Base-by-base conservation (phyloP, 2,797 vertebrate genomes). In the Scolopax bukidnonensis region DNA sequence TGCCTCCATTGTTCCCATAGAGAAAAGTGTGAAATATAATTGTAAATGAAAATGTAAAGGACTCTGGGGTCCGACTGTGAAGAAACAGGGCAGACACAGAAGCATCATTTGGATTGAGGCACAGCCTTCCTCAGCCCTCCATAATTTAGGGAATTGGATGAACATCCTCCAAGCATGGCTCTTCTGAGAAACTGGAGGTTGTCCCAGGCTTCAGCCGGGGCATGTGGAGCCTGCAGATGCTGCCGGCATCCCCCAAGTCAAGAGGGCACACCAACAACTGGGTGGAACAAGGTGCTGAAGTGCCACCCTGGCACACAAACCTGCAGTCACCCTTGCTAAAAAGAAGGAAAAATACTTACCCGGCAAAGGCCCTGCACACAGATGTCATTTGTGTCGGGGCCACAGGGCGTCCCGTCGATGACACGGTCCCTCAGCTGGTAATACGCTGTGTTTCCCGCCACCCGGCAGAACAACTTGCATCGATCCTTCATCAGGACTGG, bases 391-490 rank as follows among this genome's bases (percentile, higher is more conserved):
- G 99, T 99, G 96, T 99, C 99, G 8, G 99, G 99, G 93, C 99
- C 98, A 14, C 99, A 99, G 3, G 99, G 99, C 0, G 99, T 99
- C 50, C 99, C 99, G 12, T 99, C 99, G 8, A 98, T 98, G 96
- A 99, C 99, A 64, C 99, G 98, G 97, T 99, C 99, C 98, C 99
- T 99, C 98, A 99, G 99, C 97, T 99, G 99, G 97, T 99, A 99
- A 96, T 99, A 99, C 33, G 99, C 99, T 0, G 99, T 99, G 97
- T 98, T 99, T 85, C 99, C 99, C 0, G 99, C 99, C 93, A 99
- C 99, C 68, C 99, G 98, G 98, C 99, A 99, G 98, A 99, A 99
- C 82, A 99, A 95, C 98, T 99, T 99, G 97, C 99, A 99, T 51
- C 99, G 98, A 96, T 99, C 99, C 98, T 99, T 99, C 99, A 99